These are phyloP conservation scores for Poeciliopsis turneri DNA, from an alignment of 2,797 vertebrate species.

Conservation along the genomic window DNA sequence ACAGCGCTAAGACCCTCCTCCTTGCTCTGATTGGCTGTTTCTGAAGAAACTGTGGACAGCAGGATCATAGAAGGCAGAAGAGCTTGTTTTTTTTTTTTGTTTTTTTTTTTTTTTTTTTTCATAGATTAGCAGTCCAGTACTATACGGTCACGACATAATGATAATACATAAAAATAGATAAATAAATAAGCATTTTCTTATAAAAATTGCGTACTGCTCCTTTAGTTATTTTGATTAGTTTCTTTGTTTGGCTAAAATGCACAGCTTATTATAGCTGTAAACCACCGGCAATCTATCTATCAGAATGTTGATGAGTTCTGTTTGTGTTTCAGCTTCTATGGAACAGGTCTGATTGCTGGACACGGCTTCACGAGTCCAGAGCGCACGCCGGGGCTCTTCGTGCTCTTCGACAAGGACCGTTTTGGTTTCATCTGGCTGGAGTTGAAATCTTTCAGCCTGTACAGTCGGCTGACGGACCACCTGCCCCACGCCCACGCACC, in stretches of 20 bases:
- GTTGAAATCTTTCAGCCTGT: constrained; percentile 97
- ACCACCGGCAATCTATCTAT: background rate
- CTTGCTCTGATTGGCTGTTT: background rate
- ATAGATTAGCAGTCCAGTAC: no score
- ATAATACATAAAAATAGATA: no score
- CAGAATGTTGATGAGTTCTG: constrained; percentile 13
- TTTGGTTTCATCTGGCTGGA: constrained; percentile 99
- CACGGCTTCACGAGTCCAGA: constrained; percentile 97
- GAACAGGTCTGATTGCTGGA: constrained; percentile 94
- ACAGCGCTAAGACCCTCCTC: background rate
- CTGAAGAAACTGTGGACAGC: background rate
- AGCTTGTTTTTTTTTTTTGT: no score
- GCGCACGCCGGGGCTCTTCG: constrained; percentile 92
- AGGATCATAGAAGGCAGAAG: no score
- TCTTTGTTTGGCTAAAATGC: background rate
- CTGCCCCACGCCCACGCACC: constrained; percentile 91
- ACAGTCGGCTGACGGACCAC: constrained; percentile 93
- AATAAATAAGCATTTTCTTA: no score
- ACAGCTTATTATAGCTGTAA: no score
- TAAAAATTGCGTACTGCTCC: no score
- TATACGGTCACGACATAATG: no score
- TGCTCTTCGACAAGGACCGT: constrained; percentile 92
- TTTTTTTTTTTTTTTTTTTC: no score
- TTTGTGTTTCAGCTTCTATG: constrained; percentile 87
- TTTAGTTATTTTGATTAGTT: background rate